Evolutionary conservation across 2,113 vertebrate species (phyloP), one percentile per base, ranked within the genome.

Genomic region (Thunnus maccoyii): DNA sequence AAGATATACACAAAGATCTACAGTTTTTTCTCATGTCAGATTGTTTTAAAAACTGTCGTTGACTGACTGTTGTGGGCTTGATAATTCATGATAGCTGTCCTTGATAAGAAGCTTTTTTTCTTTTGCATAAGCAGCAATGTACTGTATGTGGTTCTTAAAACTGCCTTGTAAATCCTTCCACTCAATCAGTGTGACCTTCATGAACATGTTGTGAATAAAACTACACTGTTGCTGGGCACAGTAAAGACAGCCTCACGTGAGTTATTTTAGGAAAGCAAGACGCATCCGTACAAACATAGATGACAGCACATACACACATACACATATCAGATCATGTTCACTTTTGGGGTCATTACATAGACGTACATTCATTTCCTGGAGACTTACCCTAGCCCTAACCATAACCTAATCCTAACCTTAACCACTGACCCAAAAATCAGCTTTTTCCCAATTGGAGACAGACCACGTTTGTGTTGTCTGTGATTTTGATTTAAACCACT

Each of bases 141-240:
- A 80, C 83, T 82, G 85, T 82, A 90, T 92, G 91, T 68, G 73
- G 27, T 47, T 90, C 88, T 88, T 76, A 92, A 88, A 93, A 91
- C 85, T 91, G 90, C 79, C 15, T 72, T 87, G 90, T 80, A 88
- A 93, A 94, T 90, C 91, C 90, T 55, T 67, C 55, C 72, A 48
- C 84, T 92, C 87, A 75, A 61, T 81, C 76, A 78, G 80, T 17
- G 11, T 91, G 93, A 94, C 93, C 93, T 94, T 93, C 88, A 91
- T 30, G 30, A 58, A 78, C 71, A 72, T 88, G 88, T 77, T 86
- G 88, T 86, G 80, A 70, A 77, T 86, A 75, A 87, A 89, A 85
- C 84, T 41, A 51, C 51, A 72, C 87, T 84, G 91, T 92, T 92
- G 89, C 93, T 90, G 83, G 67, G 90, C 85, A 36, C 78, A 14